phyloP scores from a whole-genome alignment of 2,113 vertebrate species.

The Aegypius monachus region DNA sequence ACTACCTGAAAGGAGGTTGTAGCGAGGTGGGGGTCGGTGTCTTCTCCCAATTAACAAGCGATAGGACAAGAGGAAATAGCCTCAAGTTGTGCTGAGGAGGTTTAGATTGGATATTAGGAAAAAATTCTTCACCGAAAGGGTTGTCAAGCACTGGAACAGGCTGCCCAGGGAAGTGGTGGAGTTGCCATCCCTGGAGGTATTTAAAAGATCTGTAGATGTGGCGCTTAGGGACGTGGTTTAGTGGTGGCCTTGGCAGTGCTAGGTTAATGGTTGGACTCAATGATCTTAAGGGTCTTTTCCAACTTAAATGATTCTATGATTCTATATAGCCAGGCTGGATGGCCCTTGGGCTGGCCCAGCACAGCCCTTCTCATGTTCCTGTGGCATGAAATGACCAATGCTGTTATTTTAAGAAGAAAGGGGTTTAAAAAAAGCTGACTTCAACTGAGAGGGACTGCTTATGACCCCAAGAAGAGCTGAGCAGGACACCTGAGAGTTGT shows the following conservation, averaged over 20 bases:
- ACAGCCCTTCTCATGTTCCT: neutral
- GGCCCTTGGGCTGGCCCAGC: neutral
- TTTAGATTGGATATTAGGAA: neutral
- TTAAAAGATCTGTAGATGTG: neutral
- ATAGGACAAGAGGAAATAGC: rapidly evolving
- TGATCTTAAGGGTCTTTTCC: neutral
- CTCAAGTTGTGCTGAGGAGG: rapidly evolving
- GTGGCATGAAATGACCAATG: neutral
- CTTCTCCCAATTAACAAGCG: rapidly evolving
- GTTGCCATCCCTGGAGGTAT: neutral
- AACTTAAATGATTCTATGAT: neutral
- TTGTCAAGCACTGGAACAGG: neutral
- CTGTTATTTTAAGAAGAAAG: neutral
- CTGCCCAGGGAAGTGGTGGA: neutral
- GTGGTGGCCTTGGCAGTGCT: neutral
- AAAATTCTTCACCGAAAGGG: rapidly evolving
- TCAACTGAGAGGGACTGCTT: neutral
- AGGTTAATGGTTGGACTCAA: rapidly evolving
- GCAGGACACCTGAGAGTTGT: neutral
- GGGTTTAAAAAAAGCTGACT: neutral
- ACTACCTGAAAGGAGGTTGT: neutral
- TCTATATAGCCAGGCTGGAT: neutral
- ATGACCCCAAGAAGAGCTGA: neutral
- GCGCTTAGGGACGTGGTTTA: neutral
- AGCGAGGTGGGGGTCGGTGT: rapidly evolving